Base-by-base conservation (phyloP, 2,888 invertebrate genomes). In the Pseudeuparius sepicola region DNA sequence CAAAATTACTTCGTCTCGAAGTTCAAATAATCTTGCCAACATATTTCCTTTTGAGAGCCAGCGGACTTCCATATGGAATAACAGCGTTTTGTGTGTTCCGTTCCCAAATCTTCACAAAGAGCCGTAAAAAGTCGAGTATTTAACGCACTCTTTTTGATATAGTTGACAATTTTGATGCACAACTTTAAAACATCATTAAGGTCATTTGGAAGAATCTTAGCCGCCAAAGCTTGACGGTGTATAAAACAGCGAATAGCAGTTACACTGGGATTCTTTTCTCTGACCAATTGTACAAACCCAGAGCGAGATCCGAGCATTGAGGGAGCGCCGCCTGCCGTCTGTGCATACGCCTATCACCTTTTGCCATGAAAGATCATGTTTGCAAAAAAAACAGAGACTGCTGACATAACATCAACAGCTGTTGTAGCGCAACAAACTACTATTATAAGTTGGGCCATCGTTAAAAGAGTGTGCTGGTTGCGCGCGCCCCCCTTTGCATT, bases 231-330 rank as follows among this genome's bases (percentile, higher is more conserved):
- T 29, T 46, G 39, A 4, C 42, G 37, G 26, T 47, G 43, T 10
- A 43, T 36, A 15, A 45, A 20, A 24, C 40, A 47, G 30, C 45
- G 47, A 36, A 41, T 41, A 30, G 43, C 45, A 23, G 43, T 42
- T 45, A 31, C 28, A 11, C 16, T 26, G 23, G 39, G 43, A 41
- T 47, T 45, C 34, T 43, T 46, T 7, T 18, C 11, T 45, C 48
- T 48, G 31, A 43, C 26, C 18, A 43, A 37, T 14, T 40, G 27
- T 29, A 36, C 40, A 26, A 48, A 30, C 26, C 44, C 43, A 24
- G 37, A 43, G 15, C 40, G 40, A 4, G 44, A 46, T 25, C 44
- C 41, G 6, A 41, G 25, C 42, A 49, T 46, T 12, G 44, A 34
- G 15, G 36, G 39, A 34, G 42, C 45, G 31, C 42, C 44, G 20